phyloP scores from a whole-genome alignment of 2,113 vertebrate genomes.

The Marmota monax region DNA sequence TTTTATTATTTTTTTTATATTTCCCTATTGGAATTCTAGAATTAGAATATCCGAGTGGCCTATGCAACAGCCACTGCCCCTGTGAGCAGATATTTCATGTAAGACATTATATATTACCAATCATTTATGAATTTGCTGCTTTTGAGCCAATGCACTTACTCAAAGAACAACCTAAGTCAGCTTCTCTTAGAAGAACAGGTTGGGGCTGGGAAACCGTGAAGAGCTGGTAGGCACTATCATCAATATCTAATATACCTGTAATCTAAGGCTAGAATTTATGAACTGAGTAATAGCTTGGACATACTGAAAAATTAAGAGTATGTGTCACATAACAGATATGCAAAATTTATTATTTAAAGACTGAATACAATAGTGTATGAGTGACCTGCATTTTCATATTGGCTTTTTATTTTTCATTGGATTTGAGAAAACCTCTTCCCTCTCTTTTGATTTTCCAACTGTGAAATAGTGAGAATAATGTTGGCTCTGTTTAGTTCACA shows the following conservation, averaged over 20 bases:
- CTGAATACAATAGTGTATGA: neutral
- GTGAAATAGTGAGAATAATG: slow-evolving; percentile 24
- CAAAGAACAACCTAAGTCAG: neutral
- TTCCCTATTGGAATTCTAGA: neutral
- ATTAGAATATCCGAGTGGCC: neutral
- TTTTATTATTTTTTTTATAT: neutral
- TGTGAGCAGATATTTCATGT: neutral
- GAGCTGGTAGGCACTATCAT: neutral
- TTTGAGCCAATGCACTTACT: neutral
- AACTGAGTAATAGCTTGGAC: neutral
- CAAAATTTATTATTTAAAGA: slow-evolving; percentile 8
- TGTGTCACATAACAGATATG: neutral
- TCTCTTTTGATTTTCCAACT: slow-evolving; percentile 33
- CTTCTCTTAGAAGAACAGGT: neutral
- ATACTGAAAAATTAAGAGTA: slow-evolving; percentile 10
- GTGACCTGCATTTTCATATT: neutral
- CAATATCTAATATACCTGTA: neutral
- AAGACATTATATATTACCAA: neutral
- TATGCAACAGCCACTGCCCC: neutral
- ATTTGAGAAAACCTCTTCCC: neutral
- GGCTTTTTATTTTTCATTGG: neutral
- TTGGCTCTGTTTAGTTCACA: neutral
- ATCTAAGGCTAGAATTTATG: neutral
- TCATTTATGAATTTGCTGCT: neutral
- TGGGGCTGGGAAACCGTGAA: neutral